A percentile compares a stretch with the other conserved stretches of the same genome.
Conservation (phyloP, 2,888 invertebrate species). For the Agelastica alni region DNA sequence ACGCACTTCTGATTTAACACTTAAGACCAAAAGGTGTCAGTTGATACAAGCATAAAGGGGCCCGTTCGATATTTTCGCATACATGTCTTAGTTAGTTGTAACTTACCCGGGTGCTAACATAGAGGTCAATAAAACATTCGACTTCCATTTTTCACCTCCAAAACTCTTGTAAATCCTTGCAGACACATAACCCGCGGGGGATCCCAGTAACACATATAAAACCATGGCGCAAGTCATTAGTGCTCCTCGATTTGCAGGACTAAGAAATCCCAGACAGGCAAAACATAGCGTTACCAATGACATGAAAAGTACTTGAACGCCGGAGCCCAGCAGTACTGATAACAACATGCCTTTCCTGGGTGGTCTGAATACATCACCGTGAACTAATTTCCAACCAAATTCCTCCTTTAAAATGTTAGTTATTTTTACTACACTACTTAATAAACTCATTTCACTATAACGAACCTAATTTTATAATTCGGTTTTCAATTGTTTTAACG, state of each 20-base stretch:
- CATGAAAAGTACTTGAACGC: conserved; percentile 96
- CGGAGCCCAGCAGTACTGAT: conserved; percentile 94
- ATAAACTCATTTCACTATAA: no score
- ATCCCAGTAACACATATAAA: conserved; percentile 94
- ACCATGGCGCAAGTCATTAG: conserved; percentile 98
- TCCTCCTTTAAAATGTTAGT: conserved; percentile 70
- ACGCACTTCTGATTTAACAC: no score
- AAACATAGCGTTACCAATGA: conserved; percentile 93
- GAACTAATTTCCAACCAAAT: conserved; percentile 97
- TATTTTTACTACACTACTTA: no score
- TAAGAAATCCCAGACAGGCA: conserved; percentile 98
- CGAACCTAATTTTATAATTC: neutral
- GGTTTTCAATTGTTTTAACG: no score
- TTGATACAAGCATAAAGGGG: neutral
- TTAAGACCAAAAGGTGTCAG: no score
- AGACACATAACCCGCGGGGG: conserved; percentile 95
- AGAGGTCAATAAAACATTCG: conserved; percentile 94
- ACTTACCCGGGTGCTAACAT: conserved; percentile 95
- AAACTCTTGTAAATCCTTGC: conserved; percentile 98
- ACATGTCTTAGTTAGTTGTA: no score
- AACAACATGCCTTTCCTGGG: conserved; percentile 96
- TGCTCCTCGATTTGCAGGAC: conserved; percentile 97
- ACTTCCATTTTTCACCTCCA: conserved; percentile 98
- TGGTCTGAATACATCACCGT: conserved; percentile 97
- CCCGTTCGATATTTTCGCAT: neutral